Evolutionary conservation across 2,113 vertebrate species (phyloP).

Genomic region (Athene cunicularia): DNA sequence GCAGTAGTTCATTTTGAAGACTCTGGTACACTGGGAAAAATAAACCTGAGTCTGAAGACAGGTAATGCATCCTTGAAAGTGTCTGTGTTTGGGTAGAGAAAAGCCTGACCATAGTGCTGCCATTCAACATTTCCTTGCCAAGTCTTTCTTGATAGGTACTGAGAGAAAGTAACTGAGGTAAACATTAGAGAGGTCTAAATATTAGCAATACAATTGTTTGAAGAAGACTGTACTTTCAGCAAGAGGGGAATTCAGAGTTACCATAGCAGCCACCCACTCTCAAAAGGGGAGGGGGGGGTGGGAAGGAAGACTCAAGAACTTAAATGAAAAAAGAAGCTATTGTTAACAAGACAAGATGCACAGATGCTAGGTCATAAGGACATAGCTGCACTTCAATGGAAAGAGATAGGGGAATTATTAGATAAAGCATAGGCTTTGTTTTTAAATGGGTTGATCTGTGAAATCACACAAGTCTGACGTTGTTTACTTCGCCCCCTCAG

Average conservation of each 20-base stretch:
- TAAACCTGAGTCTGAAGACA: not conserved
- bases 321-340: constrained; percentile 50
- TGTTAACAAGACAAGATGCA: constrained; percentile 66
- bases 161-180: constrained; percentile 23
- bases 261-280: constrained; percentile 79
- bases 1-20: not conserved
- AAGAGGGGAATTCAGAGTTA: constrained; percentile 69
- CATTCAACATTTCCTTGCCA: not conserved
- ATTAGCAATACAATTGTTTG: constrained; percentile 25
- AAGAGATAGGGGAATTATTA: not conserved
- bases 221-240: constrained; percentile 48
- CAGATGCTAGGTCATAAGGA: not conserved
- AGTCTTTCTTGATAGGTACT: not conserved
- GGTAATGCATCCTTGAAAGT: not conserved
- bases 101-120: not conserved
- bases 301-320: not conserved
- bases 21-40: not conserved
- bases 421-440: not conserved
- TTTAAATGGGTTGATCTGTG: not conserved
- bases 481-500: not conserved
- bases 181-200: constrained; percentile 36
- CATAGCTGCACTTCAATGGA: not conserved
- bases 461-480: not conserved
- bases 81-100: not conserved
- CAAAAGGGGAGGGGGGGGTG: not conserved